A percentile compares a stretch with the other conserved stretches of the same genome.
These are phyloP conservation scores for Girardia tigrina DNA, from an alignment of 2,888 invertebrate genomes.

Conservation along the genomic window DNA sequence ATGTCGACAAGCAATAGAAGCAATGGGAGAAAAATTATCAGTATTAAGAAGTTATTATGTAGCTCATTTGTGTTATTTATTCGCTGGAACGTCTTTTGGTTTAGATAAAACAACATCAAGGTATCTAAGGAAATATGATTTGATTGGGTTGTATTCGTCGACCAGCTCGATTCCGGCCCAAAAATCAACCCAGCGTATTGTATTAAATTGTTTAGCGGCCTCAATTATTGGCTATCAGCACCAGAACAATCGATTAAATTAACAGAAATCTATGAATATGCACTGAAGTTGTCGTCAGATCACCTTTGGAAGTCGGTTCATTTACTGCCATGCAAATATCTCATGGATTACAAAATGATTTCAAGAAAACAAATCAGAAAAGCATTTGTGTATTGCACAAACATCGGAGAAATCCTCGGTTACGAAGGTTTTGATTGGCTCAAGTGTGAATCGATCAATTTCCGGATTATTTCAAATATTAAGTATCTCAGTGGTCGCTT, in stretches of 20 bases:
- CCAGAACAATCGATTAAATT: neutral
- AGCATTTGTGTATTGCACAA: neutral
- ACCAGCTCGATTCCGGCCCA: neutral
- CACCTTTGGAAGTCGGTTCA: too few relatives aligned
- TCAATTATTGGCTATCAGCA: neutral
- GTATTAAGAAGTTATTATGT: neutral
- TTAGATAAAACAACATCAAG: neutral
- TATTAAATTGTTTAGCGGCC: neutral
- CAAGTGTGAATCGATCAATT: constrained; percentile 8
- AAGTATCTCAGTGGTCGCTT: neutral
- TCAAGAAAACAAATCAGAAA: neutral
- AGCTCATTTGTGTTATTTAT: neutral
- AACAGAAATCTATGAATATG: neutral
- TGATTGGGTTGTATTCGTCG: neutral
- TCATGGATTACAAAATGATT: neutral
- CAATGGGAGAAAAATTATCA: neutral
- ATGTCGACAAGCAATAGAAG: neutral
- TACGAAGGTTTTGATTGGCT: neutral
- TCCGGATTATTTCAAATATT: constrained; percentile 1
- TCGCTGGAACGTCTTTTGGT: neutral
- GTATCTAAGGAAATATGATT: constrained; percentile 14
- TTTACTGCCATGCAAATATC: constrained; percentile 7
- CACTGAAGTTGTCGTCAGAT: neutral
- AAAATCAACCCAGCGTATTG: neutral
- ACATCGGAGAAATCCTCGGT: neutral